Base-by-base conservation (phyloP, 2,113 vertebrate genomes). In the Hystrix cristata region DNA sequence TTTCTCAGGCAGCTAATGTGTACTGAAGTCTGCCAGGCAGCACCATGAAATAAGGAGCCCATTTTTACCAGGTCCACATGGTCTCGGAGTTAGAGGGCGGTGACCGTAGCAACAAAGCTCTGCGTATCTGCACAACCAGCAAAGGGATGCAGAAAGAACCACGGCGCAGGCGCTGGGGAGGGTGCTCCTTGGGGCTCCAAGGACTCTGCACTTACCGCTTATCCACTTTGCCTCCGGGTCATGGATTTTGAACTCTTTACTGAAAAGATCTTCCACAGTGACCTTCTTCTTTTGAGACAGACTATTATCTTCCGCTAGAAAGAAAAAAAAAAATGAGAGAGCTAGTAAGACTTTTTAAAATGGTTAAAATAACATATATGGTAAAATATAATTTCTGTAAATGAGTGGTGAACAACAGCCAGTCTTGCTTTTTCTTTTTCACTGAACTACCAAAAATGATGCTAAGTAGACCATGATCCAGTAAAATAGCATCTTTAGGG, bases 141-240 rank as follows among this genome's bases (percentile, higher is more conserved):
- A 86, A 1, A 43, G 76, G 18, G 21, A 1, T 0, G 1, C 3
- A 46, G 55, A 60, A 59, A 1, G n/a, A 69, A 38, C 34, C 34
- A 69, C 7, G 67, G 16, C 34, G 9, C 25, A 60, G 72, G 46
- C 0, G 1, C 74, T 9, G 13, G 80, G 88, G 21, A 16, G n/a
- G 19, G 82, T 59, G 0, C 59, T 0, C 25, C 48, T 53, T 11
- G 0, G 0, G 9, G 43, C 2, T 0, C 34, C 43, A 23, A 53
- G 97, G 48, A 98, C 98, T 98, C 69, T 99, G 93, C 53, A 99
- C 99, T 99, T 87, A 99, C 99, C 99, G n/a, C 98, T 99, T 96
- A 99, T 99, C 99, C 99, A 99, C 97, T 99, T 99, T 53, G 99
- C 99, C 34, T 99, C 98, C 0, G 99, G 99, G 97, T 99, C 99